These are phyloP conservation scores for Nannospalax galili DNA, from an alignment of 2,113 vertebrate genomes.

Conservation along the genomic window DNA sequence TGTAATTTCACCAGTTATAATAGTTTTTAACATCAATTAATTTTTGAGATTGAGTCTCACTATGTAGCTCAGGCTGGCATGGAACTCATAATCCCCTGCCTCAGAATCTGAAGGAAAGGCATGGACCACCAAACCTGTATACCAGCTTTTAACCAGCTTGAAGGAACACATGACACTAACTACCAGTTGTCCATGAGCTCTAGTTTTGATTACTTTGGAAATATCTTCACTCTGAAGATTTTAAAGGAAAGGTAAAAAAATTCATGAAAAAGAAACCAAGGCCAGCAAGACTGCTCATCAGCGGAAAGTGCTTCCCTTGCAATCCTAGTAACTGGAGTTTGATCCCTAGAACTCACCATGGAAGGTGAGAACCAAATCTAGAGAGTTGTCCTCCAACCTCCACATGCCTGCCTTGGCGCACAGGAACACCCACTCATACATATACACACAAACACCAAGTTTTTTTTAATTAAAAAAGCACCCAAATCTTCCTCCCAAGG, in stretches of 20 bases:
- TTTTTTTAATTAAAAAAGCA: not conserved
- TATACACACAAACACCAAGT: not conserved
- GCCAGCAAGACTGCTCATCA: not conserved
- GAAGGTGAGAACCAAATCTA: no score
- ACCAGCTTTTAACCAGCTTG: slow-evolving; percentile 30
- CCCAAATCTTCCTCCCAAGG: not conserved
- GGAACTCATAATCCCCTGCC: not conserved
- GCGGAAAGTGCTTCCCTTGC: not conserved
- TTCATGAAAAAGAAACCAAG: not conserved
- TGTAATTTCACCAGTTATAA: slow-evolving; percentile 14
- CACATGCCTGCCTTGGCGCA: not conserved
- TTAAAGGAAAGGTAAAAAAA: not conserved
- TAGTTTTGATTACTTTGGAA: slow-evolving; percentile 21
- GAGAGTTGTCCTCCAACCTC: no score
- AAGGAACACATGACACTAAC: not conserved
- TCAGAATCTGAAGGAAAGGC: not conserved
- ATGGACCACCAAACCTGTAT: not conserved
- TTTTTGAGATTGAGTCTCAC: not conserved
- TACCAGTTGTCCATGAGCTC: not conserved
- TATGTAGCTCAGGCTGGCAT: not conserved
- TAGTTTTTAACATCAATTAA: slow-evolving; percentile 7
- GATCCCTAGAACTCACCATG: not conserved
- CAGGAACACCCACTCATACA: no score
- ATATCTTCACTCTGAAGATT: slow-evolving; percentile 3
- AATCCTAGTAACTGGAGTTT: not conserved